Evolutionary conservation across 2,797 vertebrate genomes (phyloP), one percentile per base, ranked within the genome.

Genomic region (Myotis vivesi): DNA sequence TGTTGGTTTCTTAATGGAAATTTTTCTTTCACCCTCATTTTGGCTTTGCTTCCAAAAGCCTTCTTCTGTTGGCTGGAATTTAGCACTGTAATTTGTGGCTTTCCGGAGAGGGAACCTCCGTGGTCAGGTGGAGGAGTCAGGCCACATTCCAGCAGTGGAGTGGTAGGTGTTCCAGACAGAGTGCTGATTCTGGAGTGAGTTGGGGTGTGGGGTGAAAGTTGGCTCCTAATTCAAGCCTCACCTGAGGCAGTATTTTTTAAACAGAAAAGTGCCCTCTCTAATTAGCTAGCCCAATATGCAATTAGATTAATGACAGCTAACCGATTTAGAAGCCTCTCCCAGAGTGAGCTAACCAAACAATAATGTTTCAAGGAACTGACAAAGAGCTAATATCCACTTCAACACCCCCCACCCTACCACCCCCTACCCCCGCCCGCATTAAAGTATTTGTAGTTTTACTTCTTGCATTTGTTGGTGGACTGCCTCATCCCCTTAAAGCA

Each of bases 31-130:
- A 19, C 76, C 68, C 76, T 93, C 17, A 5, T 9, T 22, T 68
- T 85, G 92, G 93, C 87, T 82, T 91, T 87, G 28, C 91, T 80
- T 83, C 86, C 59, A 71, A 66, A 79, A 79, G 53, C 69, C 71
- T 59, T 46, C 90, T 93, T 80, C 59, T 81, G 22, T 85, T 93
- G 95, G 77, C 59, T 55, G 72, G 71, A 51, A 20, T 16, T 36
- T 71, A 79, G 38, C 84, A 6, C 86, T 86, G 36, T 88, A 76
- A 92, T 95, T 93, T 88, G 96, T 95, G 92, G 93, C 64, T 79
- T 96, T 96, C 86, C 5, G 1, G 41, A 92, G 72, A 80, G 66
- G 75, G 92, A 80, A 87, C 75, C 72, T 92, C 10, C 2, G 73
- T 90, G 93, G 92, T 75, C 84, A 41, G 87, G 49, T 80, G 68